Base-by-base conservation (phyloP, 2,113 vertebrate genomes). In the Podarcis muralis region DNA sequence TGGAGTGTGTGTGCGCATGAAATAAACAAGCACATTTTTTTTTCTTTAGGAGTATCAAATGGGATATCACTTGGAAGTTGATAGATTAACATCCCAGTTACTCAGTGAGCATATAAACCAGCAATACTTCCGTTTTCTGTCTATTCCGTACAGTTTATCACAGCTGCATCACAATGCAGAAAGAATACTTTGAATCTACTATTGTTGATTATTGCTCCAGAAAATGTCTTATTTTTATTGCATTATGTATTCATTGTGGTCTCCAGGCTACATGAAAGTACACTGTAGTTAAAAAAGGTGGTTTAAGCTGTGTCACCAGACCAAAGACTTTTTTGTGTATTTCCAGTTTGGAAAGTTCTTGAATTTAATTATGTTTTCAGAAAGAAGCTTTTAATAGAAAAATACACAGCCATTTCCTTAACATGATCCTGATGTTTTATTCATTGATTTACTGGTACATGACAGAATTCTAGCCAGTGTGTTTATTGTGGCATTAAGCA, bases 321-420 rank as follows among this genome's bases (percentile, higher is more conserved):
- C 57, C 25, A 62, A n/a, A 75, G 35, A 48, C 37, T 93, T 91
- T 88, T 91, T 89, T 91, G 92, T 92, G 93, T 91, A 94, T 95
- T 94, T 94, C 89, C 91, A 96, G 93, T 87, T 89, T 95, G 92
- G 91, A 95, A 94, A 86, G 83, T 85, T 87, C 92, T 96, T 81
- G 88, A 86, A 95, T 94, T 86, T 95, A 91, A 93, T 92, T 87
- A 92, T 88, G 88, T 93, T 96, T 95, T 95, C 82, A 94, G 85
- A 96, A 96, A 77, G 95, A 92, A 94, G 85, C 93, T 96, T 93
- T 94, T 96, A 94, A 92, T 91, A 94, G 95, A 93, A 94, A 94
- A 94, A 92, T 94, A 90, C 76, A 89, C 92, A 95, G 90, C 93
- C 89, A 77, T 95, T 92, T 95, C 91, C 88, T 94, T 91, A 94